phyloP scores from a whole-genome alignment of 1,140 invertebrate genomes.

The Helicorthomorpha holstii region DNA sequence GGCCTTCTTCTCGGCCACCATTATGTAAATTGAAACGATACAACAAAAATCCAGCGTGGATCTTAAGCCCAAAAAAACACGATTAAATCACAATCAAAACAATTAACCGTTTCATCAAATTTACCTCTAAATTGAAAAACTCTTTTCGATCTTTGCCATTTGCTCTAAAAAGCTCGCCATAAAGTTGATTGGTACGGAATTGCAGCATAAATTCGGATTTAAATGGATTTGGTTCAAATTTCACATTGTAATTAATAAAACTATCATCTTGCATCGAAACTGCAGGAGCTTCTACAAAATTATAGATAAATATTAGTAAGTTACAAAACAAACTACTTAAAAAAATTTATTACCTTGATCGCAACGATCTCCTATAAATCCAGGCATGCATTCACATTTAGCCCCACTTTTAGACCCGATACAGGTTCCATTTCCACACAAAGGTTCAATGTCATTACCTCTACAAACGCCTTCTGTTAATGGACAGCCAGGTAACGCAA shows the following conservation, averaged over 20 bases:
- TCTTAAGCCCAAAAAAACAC: slow-evolving; percentile 7
- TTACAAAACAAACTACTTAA: neutral
- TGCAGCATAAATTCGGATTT: slow-evolving; percentile 23
- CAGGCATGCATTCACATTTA: slow-evolving; percentile 29
- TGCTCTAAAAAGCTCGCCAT: slow-evolving; percentile 20
- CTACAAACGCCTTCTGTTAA: slow-evolving; percentile 1
- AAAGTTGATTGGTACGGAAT: slow-evolving; percentile 28
- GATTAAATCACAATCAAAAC: neutral
- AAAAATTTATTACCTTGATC: slow-evolving; percentile 14
- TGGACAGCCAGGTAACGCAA: neutral
- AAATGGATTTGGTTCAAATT: slow-evolving; percentile 20
- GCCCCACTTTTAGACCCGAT: slow-evolving; percentile 10
- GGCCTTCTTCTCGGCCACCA: slow-evolving; percentile 14
- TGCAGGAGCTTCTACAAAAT: slow-evolving; percentile 13
- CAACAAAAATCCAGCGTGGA: slow-evolving; percentile 21
- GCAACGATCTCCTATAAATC: slow-evolving; percentile 25
- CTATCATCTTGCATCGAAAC: slow-evolving; percentile 23
- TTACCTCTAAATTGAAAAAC: slow-evolving; percentile 24
- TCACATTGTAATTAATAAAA: slow-evolving; percentile 28
- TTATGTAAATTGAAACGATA: slow-evolving; percentile 27
- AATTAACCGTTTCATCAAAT: neutral
- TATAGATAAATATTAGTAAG: neutral
- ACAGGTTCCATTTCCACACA: slow-evolving; percentile 19
- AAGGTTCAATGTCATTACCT: slow-evolving; percentile 6
- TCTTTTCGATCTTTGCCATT: slow-evolving; percentile 21